These are phyloP conservation scores for Holacanthus passer DNA, from an alignment of 2,113 vertebrate species.

Conservation along the genomic window DNA sequence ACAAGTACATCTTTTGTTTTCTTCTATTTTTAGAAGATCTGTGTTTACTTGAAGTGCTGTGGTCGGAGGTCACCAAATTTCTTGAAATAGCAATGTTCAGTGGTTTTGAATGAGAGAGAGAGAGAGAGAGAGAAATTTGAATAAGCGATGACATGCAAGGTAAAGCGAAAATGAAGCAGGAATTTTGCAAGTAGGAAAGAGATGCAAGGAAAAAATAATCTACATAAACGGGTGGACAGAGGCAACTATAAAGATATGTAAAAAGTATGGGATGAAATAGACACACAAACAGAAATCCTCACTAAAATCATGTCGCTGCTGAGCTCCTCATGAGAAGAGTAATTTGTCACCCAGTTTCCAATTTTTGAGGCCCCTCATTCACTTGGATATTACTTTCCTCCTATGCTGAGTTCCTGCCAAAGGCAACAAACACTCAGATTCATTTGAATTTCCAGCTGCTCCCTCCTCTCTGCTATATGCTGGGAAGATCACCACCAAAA, in stretches of 20 bases:
- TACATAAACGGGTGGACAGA: constrained; percentile 15
- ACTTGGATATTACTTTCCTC: constrained; percentile 59
- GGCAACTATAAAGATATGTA: constrained; percentile 20
- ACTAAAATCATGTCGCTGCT: constrained; percentile 38
- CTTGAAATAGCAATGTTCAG: not conserved
- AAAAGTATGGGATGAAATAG: constrained; percentile 40
- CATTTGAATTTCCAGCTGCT: constrained; percentile 75
- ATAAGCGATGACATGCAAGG: not conserved
- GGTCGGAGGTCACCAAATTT: not conserved
- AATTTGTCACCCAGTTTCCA: constrained; percentile 66
- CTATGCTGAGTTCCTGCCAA: constrained; percentile 52
- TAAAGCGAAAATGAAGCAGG: not conserved
- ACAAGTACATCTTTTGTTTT: not conserved
- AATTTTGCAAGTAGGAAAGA: not conserved
- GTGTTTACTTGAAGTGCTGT: not conserved
- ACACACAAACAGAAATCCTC: constrained; percentile 17
- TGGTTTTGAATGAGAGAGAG: not conserved
- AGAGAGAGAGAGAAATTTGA: constrained; percentile 6
- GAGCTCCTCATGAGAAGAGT: constrained; percentile 62
- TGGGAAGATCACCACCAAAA: constrained; percentile 63
- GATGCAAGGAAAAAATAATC: not conserved
- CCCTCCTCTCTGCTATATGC: constrained; percentile 40
- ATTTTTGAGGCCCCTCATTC: constrained; percentile 61
- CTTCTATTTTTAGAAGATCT: not conserved
- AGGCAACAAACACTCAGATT: constrained; percentile 63